phyloP scores from a whole-genome alignment of 2,888 invertebrate genomes.

The Amiota communis region DNA sequence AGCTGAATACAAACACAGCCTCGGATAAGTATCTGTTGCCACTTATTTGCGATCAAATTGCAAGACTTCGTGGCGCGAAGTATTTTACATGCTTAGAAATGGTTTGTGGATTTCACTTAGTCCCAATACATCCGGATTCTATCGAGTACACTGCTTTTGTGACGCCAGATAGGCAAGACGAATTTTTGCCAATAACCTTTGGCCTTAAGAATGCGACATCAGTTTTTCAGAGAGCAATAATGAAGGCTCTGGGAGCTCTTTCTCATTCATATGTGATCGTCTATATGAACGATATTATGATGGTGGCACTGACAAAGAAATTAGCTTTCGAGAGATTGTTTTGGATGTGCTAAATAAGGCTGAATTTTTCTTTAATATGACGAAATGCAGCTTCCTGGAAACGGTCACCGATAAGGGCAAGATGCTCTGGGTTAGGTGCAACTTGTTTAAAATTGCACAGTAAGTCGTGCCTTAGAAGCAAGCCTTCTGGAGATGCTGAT shows the following conservation, averaged over 20 bases:
- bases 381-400: too few species aligned
- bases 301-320: slow-evolving; percentile 28
- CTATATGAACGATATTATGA: slow-evolving; percentile 33
- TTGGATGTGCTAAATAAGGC: too few species aligned
- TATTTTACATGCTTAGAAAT: slow-evolving; percentile 32
- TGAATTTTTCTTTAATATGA: slow-evolving; percentile 27
- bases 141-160: slow-evolving; percentile 37
- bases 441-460: too few species aligned
- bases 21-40: too few species aligned
- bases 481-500: too few species aligned
- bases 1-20: too few species aligned
- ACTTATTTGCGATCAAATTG: slow-evolving; percentile 23
- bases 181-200: slow-evolving; percentile 34
- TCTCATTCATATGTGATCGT: slow-evolving; percentile 31
- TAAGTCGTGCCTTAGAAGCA: too few species aligned
- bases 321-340: too few species aligned
- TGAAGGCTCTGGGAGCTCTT: slow-evolving; percentile 32
- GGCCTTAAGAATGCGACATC: slow-evolving; percentile 35
- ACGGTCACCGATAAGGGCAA: too few species aligned
- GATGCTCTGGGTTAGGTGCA: too few species aligned
- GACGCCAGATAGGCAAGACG: slow-evolving; percentile 29
- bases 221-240: slow-evolving; percentile 19
- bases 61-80: slow-evolving; percentile 28
- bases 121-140: slow-evolving; percentile 26
- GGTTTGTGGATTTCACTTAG: slow-evolving; percentile 38